Percentiles rank a stretch among this genome's conserved stretches.
Conservation (phyloP, 2,888 invertebrate genomes). For the Caenorhabditis virilis region DNA sequence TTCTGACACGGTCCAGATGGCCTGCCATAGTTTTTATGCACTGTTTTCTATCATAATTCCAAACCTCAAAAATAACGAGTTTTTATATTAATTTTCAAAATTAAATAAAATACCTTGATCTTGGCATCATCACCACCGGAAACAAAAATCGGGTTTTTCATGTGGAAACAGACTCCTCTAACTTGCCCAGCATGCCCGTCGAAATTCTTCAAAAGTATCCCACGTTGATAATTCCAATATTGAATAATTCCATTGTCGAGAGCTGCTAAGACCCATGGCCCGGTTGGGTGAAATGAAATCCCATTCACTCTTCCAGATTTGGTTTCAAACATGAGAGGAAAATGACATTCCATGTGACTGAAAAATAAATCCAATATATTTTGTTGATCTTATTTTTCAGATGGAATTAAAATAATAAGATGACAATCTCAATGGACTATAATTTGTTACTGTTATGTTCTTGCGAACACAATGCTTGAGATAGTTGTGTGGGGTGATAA, state of each 20-base stretch:
- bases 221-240: conserved; percentile 99
- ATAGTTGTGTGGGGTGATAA: no score
- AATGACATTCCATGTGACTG: conserved; percentile 72
- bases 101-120: conserved; percentile 79
- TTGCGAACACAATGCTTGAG: no score
- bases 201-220: conserved; percentile 95
- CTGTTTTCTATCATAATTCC: conserved; percentile 96
- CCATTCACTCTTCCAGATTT: conserved; percentile 97
- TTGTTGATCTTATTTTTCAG: no score
- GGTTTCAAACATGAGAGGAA: conserved; percentile 97
- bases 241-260: conserved; percentile 98
- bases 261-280: conserved; percentile 91
- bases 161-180: conserved; percentile 95
- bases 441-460: no score
- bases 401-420: no score
- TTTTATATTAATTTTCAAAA: conserved; percentile 89
- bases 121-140: conserved; percentile 99
- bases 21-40: conserved; percentile 95
- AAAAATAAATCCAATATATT: no score
- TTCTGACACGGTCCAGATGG: conserved; percentile 96
- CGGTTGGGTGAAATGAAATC: conserved; percentile 93
- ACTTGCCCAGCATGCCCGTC: conserved; percentile 99
- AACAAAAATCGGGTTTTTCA: conserved; percentile 95
- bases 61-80: conserved; percentile 80
- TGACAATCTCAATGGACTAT: no score